Base-by-base conservation (phyloP, 2,113 vertebrate species). In the Gopherus evgoodei region DNA sequence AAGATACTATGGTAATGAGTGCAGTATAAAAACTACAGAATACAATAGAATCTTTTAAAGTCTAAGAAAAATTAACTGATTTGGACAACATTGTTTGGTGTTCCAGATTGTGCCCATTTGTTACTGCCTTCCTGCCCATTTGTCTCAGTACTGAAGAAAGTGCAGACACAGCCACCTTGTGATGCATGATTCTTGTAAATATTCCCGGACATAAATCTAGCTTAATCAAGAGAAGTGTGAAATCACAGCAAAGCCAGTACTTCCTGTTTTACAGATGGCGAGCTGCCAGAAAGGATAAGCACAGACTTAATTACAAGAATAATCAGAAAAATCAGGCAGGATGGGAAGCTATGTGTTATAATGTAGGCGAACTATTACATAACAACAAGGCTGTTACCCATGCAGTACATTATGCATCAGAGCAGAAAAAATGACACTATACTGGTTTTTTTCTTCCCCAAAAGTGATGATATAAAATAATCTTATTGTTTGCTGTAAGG, bases 261-360 rank as follows among this genome's bases (percentile, higher is more conserved):
- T 97, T 91, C 95, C 94, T 72, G 3, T 89, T 96, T 56, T 96
- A 86, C 97, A 97, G 97, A 97, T 98, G 97, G 97, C 97, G 91
- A 97, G 96, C 95, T 97, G 96, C 96, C 97, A 97, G 96, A 90
- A 97, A 94, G 89, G 90, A 98, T 97, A 96, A 97, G 89, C 90
- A 93, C 87, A 94, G 93, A 31, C 84, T 97, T 97, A 97, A 97
- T 97, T 97, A 93, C 95, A 17, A 91, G 95, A 93, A 92, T 84
- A 93, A 94, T 93, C 89, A 93, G 89, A 88, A 94, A 97, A 59
- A 91, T 89, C 94, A 91, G 84, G 94, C 94, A 86, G 88, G 94
- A 95, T 49, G 93, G 94, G 96, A 91, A 91, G 86, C 83, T 94
- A 16, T 6, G 1, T 21, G 65, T 11, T 93, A 83, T 3, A 89